Evolutionary conservation across 2,888 invertebrate species (phyloP), one percentile per base, ranked within the genome.

Genomic region (Epinotia nisella): DNA sequence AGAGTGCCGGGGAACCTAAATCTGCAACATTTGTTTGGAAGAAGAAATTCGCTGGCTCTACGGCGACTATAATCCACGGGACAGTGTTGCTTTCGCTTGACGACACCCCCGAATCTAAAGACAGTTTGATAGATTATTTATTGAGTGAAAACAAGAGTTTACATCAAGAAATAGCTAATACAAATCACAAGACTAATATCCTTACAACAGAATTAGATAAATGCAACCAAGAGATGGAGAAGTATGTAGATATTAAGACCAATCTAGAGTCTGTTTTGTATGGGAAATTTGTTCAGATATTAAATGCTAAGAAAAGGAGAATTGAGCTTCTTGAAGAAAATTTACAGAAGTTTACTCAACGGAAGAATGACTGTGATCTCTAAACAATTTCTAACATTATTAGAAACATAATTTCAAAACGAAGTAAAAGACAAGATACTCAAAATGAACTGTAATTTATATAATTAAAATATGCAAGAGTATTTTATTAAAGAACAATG

Each of bases 301-400:
- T 76, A 49, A 76, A 76, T 70, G 64, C 76, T n/a, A 76, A 76
- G 67, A 93, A 93, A 76, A 83, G 77, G 72, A 85, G 90, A 76
- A 91, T 93, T 68, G 75, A 84, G 59, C 56, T 86, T 10, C 80
- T 93, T 29, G 89, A 93, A 82, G 83, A 87, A 21, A 81, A 81
- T 58, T 70, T 91, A 61, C 78, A 80, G 15, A 83, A 81, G n/a
- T 76, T 79, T 49, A 74, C 75, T 3, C 76, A 77, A 11, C 17
- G 69, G 5, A 51, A 60, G 1, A 59, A 45, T 15, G 29, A 35
- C 17, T 11, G 29, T 51, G 17, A 53, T 39, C 7, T 29, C 17
- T 17, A n/a, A n/a, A n/a, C n/a, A n/a, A n/a, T n/a, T n/a, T n/a
- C n/a, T n/a, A n/a, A n/a, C n/a, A n/a, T n/a, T n/a, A n/a, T n/a